Base-by-base conservation (phyloP, 1,140 invertebrate species). In the Apocrypta bakeri region DNA sequence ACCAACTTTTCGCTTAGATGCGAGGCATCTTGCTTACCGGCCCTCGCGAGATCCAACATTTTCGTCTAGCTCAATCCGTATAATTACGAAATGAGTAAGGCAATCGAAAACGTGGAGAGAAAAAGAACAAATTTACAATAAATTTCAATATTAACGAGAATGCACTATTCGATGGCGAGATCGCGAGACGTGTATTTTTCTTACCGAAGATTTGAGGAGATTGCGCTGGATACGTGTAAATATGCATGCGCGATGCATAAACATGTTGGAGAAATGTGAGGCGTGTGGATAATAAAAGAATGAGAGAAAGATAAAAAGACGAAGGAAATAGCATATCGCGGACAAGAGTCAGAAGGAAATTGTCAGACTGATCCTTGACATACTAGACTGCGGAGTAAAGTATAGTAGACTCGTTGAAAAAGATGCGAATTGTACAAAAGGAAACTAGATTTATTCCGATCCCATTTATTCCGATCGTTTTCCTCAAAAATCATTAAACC, bases 291-390 rank as follows among this genome's bases (percentile, higher is more conserved):
- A 68, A 27, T 31, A 69, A 21, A 1, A 31, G 33, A 69, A 21
- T 1, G 9, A 24, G 14, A 71, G 2, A 33, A 17, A 37, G 33
- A 71, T 21, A 31, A 72, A 73, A 63, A 80, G 42, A 24, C 61
- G n/a, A n/a, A n/a, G n/a, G n/a, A n/a, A n/a, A n/a, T n/a, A n/a
- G n/a, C 61, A 73, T 24, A 64, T 27, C 24, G 40, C n/a, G 8
- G 24, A 37, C 33, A 6, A 21, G 48, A 48, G 24, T 79, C 25
- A n/a, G 69, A 42, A 33, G 33, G 24, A 40, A 79, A 71, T 79
- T 71, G 69, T 61, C 40, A 80, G 42, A 37, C 6, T 73, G 12
- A 31, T 73, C 78, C 78, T 80, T 80, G 78, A 73, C 78, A 73
- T 24, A 73, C 68, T 80, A 2, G 33, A 27, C 68, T 63, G 6